Percentiles rank a stretch among this genome's conserved stretches.
These are phyloP conservation scores for Crotalus helleri DNA, from an alignment of 2,113 vertebrate species.

Conservation along the genomic window DNA sequence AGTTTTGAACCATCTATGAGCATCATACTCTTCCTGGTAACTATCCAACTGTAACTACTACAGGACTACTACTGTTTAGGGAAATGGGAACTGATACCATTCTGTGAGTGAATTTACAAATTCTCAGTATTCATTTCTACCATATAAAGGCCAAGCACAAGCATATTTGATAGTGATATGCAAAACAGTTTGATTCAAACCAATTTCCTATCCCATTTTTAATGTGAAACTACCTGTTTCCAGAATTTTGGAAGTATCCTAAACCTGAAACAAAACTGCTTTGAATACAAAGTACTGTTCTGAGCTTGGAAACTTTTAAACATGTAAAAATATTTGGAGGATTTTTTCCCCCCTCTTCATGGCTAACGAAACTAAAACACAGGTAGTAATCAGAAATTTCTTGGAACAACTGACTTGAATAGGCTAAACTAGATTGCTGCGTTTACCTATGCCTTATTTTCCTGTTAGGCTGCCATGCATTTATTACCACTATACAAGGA, in stretches of 20 bases:
- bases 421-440: conserved; percentile 4
- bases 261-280: neutral
- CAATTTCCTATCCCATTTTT: neutral
- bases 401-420: neutral
- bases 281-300: neutral
- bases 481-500: conserved; percentile 38
- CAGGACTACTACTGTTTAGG: neutral
- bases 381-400: neutral
- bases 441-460: conserved; percentile 18
- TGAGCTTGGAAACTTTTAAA: neutral
- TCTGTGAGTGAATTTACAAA: neutral
- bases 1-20: neutral
- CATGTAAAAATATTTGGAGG: neutral
- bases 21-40: neutral
- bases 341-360: neutral
- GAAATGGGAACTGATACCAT: neutral
- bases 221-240: neutral
- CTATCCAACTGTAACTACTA: neutral
- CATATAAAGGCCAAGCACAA: neutral
- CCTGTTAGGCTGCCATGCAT: conserved; percentile 40
- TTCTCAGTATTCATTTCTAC: neutral
- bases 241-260: neutral
- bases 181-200: neutral
- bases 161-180: neutral
- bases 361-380: neutral